Percentiles rank a stretch among this genome's conserved stretches.
phyloP scores from a whole-genome alignment of 2,888 invertebrate genomes.

The Crocallis elinguaria region DNA sequence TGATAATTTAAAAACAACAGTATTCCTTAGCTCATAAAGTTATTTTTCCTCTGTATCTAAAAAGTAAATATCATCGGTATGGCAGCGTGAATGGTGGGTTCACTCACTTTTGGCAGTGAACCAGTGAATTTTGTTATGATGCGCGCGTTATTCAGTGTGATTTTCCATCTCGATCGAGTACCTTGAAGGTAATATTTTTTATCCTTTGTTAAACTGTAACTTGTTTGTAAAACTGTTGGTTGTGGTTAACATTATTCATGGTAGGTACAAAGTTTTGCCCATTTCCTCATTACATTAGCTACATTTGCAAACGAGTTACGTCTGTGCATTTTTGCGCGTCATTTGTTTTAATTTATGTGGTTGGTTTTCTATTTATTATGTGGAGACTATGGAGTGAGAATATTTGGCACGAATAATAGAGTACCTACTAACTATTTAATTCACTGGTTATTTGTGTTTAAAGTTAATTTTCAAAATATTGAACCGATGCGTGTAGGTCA shows the following conservation, averaged over 20 bases:
- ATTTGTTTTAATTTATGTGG: constrained; percentile 12
- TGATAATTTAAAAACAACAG: constrained; percentile 9
- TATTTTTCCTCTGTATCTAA: constrained; percentile 15
- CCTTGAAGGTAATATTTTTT: not conserved
- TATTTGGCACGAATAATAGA: constrained; percentile 14
- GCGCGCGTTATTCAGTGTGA: constrained; percentile 1
- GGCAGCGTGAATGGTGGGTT: constrained; percentile 2
- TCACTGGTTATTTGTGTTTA: no score
- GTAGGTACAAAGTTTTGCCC: no score
- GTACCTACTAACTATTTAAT: no score
- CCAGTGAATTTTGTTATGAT: constrained; percentile 18
- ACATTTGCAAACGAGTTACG: constrained; percentile 3
- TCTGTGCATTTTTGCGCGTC: constrained; percentile 15
- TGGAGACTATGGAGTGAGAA: constrained; percentile 16
- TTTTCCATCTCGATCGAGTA: not conserved
- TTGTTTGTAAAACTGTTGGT: not conserved
- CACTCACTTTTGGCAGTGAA: constrained; percentile 19
- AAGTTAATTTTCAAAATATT: no score
- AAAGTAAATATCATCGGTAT: constrained; percentile 36
- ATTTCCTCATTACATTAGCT: constrained; percentile 15
- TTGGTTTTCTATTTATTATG: no score
- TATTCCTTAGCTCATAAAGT: not conserved
- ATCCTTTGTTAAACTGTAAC: not conserved
- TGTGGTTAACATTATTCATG: no score
- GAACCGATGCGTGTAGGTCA: no score